phyloP scores from a whole-genome alignment of 2,113 vertebrate genomes.

The Passer montanus region DNA sequence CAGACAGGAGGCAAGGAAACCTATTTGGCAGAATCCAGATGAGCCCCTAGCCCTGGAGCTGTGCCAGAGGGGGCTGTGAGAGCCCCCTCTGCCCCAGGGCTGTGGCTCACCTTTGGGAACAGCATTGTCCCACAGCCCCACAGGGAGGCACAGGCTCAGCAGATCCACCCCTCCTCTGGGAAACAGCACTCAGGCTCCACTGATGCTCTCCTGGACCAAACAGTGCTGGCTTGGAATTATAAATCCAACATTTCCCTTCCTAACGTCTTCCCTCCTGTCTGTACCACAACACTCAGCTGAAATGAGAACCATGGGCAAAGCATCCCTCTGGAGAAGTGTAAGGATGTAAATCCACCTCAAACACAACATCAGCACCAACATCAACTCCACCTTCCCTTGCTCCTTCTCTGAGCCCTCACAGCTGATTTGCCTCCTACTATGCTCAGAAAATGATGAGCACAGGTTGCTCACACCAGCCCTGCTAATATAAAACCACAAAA shows the following conservation, averaged over 20 bases:
- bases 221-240: rapidly evolving
- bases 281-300: neutral
- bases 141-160: neutral
- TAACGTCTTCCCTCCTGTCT: rapidly evolving
- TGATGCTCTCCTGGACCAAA: neutral
- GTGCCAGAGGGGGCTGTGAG: neutral
- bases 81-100: neutral
- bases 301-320: neutral
- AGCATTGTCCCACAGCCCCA: neutral
- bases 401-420: neutral
- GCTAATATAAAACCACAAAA: rapidly evolving
- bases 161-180: neutral
- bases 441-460: neutral
- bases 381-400: neutral
- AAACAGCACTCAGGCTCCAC: neutral
- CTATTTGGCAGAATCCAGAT: neutral
- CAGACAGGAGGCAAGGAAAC: neutral
- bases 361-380: neutral
- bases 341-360: neutral
- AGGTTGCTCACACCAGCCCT: neutral
- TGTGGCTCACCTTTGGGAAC: neutral
- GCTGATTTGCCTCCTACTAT: neutral
- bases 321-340: rapidly evolving
- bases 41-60: neutral
- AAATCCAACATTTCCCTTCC: neutral